Evolutionary conservation across 1,140 invertebrate species (phyloP).

Genomic region (Drosophila ercepeae): DNA sequence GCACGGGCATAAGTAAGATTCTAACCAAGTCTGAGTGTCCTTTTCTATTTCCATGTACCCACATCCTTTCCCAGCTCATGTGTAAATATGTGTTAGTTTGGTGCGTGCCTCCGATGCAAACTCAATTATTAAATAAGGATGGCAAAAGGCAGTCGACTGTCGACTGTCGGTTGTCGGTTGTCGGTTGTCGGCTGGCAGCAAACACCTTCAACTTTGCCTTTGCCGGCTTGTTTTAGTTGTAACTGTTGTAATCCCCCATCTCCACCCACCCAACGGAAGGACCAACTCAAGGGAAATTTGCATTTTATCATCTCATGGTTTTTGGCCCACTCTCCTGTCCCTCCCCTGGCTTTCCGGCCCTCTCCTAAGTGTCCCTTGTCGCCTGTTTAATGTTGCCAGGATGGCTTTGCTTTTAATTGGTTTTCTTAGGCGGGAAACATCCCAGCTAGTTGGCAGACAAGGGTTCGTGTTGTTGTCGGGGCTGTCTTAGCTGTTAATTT

Average conservation of each 20-base stretch:
- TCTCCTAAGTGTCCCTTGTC: slow-evolving; percentile 20
- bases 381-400: slow-evolving; percentile 43
- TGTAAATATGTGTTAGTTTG: slow-evolving; percentile 26
- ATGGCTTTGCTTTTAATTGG: slow-evolving; percentile 78
- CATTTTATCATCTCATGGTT: slow-evolving; percentile 74
- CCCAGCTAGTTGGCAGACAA: slow-evolving; percentile 12
- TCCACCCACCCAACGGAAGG: neutral
- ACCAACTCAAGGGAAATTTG: slow-evolving; percentile 74
- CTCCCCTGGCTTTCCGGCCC: too few relatives aligned
- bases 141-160: too few relatives aligned
- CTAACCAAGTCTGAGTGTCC: slow-evolving; percentile 38
- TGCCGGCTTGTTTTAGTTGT: slow-evolving; percentile 44
- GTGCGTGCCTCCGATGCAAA: slow-evolving; percentile 76
- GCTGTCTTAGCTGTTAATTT: slow-evolving; percentile 62
- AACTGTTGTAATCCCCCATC: slow-evolving; percentile 38
- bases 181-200: slow-evolving; percentile 34
- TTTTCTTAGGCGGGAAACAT: slow-evolving; percentile 60
- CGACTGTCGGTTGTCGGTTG: slow-evolving; percentile 40
- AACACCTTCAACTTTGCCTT: slow-evolving; percentile 58
- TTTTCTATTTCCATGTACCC: neutral
- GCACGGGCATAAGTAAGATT: slow-evolving; percentile 60
- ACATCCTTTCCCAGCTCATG: neutral
- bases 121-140: slow-evolving; percentile 75
- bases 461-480: slow-evolving; percentile 18
- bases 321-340: slow-evolving; percentile 4